Conservation (phyloP, 2,888 invertebrate species). For the Bellardia pandia region DNA sequence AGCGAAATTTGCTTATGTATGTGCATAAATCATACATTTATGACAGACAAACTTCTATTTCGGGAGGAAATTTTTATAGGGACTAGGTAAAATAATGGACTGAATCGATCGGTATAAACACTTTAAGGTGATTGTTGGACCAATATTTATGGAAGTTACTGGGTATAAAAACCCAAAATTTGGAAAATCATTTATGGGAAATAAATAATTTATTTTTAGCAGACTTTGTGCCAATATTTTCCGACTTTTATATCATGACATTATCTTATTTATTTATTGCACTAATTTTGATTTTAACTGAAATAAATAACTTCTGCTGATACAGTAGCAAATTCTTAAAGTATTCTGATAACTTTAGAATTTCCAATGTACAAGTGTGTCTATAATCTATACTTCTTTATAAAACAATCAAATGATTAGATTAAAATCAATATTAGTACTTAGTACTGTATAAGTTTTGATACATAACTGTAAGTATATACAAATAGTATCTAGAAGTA, state of each 20-base stretch:
- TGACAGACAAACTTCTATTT: no score
- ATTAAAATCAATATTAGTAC: conserved; percentile 41
- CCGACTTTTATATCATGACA: conserved; percentile 26
- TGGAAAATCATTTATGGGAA: not conserved
- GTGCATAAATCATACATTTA: no score
- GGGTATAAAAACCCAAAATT: no score
- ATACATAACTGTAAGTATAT: not conserved
- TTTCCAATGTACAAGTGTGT: not conserved
- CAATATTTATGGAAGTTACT: no score
- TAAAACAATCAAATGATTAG: conserved; percentile 34
- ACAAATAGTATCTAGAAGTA: not conserved
- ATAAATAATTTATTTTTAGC: not conserved
- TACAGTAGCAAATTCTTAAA: conserved; percentile 29
- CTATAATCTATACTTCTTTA: conserved; percentile 1
- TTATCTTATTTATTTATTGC: conserved; percentile 34
- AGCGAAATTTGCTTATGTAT: no score
- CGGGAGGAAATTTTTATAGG: no score
- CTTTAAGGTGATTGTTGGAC: no score
- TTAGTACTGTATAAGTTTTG: not conserved
- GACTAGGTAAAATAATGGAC: no score
- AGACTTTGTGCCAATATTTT: not conserved
- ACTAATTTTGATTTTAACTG: not conserved
- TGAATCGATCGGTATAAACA: no score
- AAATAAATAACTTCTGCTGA: not conserved
- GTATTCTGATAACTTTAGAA: not conserved